Conservation (phyloP, 1,140 invertebrate genomes). For the Pachypeltis micranthus region DNA sequence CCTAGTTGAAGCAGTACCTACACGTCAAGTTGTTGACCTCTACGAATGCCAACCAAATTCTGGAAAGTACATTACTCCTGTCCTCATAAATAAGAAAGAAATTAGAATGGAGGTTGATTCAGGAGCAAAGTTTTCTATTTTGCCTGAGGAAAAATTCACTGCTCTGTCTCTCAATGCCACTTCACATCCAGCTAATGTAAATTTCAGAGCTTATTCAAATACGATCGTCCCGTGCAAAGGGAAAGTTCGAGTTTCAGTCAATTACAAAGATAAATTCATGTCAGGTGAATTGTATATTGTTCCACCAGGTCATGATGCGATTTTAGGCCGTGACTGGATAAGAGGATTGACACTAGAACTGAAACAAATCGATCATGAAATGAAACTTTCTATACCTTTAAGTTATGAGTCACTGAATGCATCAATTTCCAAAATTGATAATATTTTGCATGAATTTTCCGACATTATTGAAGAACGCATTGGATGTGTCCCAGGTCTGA, state of each 20-base stretch:
- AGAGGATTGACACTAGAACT: background rate
- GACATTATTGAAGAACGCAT: background rate
- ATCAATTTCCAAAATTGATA: background rate
- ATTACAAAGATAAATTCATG: constrained; percentile 6
- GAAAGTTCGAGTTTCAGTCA: constrained; percentile 1
- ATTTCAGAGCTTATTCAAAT: constrained; percentile 2
- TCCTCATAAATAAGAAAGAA: background rate
- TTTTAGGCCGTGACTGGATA: constrained; percentile 5
- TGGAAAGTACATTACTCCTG: background rate
- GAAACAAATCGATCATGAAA: constrained; percentile 5
- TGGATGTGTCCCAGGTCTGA: background rate
- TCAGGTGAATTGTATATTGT: constrained; percentile 3
- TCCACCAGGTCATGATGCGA: constrained; percentile 1
- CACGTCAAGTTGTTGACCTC: background rate
- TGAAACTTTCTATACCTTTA: background rate
- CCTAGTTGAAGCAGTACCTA: background rate
- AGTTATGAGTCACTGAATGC: background rate
- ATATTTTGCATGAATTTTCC: constrained; percentile 3
- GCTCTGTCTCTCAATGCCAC: background rate
- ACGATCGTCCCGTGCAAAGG: constrained; percentile 3
- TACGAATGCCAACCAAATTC: constrained; percentile 4
- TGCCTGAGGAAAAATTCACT: constrained; percentile 4
- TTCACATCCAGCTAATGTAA: background rate
- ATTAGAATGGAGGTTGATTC: background rate
- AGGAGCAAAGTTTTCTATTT: background rate